These are phyloP conservation scores for Mionectes macconnelli DNA, from an alignment of 2,113 vertebrate genomes.

Conservation along the genomic window DNA sequence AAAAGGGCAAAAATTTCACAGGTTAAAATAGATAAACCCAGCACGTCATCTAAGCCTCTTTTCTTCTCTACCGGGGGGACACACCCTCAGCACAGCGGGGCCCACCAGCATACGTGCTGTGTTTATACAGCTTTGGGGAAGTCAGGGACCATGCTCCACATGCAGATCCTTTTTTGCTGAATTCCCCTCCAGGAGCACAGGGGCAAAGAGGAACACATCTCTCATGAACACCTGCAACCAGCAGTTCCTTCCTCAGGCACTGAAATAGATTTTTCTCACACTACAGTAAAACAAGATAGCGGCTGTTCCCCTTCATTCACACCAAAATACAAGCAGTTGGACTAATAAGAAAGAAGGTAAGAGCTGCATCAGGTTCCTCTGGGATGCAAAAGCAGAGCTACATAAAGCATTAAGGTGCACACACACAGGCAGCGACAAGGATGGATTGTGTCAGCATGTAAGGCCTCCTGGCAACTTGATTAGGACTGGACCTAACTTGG, in stretches of 20 bases:
- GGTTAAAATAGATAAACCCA: neutral
- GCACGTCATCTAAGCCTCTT: neutral
- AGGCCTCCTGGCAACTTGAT: neutral
- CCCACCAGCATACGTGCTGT: neutral
- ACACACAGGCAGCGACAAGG: neutral
- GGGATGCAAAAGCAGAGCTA: neutral
- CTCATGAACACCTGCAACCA: constrained; percentile 66
- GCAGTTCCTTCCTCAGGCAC: constrained; percentile 57
- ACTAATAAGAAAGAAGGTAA: neutral
- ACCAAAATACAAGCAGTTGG: neutral
- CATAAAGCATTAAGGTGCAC: neutral
- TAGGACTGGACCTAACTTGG: neutral
- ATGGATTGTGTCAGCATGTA: neutral
- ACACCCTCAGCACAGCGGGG: fast-evolving
- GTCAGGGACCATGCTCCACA: constrained; percentile 26
- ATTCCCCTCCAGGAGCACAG: constrained; percentile 67
- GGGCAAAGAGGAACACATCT: constrained; percentile 68
- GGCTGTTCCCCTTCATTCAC: constrained; percentile 42
- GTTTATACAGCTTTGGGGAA: constrained; percentile 60
- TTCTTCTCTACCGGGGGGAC: neutral
- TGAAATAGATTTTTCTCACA: constrained; percentile 47
- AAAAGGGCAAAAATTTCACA: neutral
- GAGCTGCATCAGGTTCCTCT: neutral
- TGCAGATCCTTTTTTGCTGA: constrained; percentile 40
- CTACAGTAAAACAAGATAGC: neutral